Percentiles rank a stretch among this genome's conserved stretches.
These are phyloP conservation scores for Lycia hirtaria DNA, from an alignment of 2,888 invertebrate species.

Conservation along the genomic window DNA sequence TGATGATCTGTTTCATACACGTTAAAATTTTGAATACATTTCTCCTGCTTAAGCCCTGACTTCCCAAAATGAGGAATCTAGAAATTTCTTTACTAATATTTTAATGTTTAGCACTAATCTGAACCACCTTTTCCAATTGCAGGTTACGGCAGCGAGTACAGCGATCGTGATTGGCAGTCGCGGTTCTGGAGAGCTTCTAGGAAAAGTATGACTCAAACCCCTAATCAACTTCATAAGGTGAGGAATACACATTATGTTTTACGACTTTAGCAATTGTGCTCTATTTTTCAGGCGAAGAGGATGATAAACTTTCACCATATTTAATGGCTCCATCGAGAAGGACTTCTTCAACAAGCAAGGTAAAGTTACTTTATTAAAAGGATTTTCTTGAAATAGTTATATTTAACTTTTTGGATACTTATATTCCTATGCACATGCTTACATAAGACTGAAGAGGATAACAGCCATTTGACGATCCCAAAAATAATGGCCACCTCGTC, in stretches of 20 bases:
- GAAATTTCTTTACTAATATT: no score
- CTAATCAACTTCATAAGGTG: no score
- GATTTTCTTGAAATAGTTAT: not conserved
- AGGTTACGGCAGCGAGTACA: constrained; percentile 91
- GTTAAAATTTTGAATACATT: no score
- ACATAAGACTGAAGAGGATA: constrained; percentile 83
- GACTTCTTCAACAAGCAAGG: constrained; percentile 74
- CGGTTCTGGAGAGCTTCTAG: constrained; percentile 86
- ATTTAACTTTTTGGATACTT: not conserved
- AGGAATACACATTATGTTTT: no score
- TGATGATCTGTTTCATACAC: no score
- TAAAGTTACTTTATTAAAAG: constrained; percentile 41
- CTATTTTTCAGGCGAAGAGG: constrained; percentile 70
- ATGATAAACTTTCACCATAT: constrained; percentile 76
- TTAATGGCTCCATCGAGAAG: constrained; percentile 73
- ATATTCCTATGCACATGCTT: constrained; percentile 51
- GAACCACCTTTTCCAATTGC: constrained; percentile 35
- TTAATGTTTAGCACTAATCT: not conserved
- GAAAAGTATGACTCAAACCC: constrained; percentile 58
- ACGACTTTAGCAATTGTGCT: no score
- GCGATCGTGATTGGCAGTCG: constrained; percentile 88
- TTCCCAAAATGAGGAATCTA: no score
- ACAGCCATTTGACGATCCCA: constrained; percentile 88
- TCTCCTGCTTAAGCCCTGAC: no score
- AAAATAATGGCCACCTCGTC: constrained; percentile 90